Evolutionary conservation across 2,888 invertebrate species (phyloP), one percentile per base, ranked within the genome.

Genomic region (Sesia bembeciformis): DNA sequence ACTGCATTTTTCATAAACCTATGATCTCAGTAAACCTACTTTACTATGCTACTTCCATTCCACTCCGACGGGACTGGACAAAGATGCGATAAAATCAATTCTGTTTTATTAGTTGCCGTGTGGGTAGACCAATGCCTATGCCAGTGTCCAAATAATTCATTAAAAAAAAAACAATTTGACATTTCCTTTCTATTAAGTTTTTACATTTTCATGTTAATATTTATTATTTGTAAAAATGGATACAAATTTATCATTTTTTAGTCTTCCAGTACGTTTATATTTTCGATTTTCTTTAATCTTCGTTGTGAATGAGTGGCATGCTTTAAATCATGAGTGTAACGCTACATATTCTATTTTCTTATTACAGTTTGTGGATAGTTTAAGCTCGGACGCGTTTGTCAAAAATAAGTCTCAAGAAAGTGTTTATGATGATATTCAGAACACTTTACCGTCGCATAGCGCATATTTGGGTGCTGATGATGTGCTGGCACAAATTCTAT

Each of bases 401-500:
- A 76, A 74, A 60, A 56, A 60, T 62, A 61, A 58, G 55, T 61
- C 65, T 4, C 67, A 69, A 23, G 81, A 78, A 4, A 74, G 76
- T 56, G 70, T 62, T 0, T 83, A 78, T 53, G 79, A 79, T 57
- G 81, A 78, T 39, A 61, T 84, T 5, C 76, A 77, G 49, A 67
- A 68, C 4, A 68, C 71, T 1, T 58, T 85, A 53, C 73, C 76
- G 3, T 61, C 80, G 0, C 75, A 81, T 52, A 74, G 71, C 1
- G 67, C 76, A 0, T 60, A 85, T 4, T 59, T 85, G 46, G 76
- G 77, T 0, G 61, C 78, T 3, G 86, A 87, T 54, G 88, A 87
- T 58, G 88, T 83, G 0, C 60, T 89, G 52, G 84, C 86, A 3
- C 88, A 88, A 58, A 84, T 88, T 53, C 64, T 89, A 5, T 78